A percentile compares a stretch with the other conserved stretches of the same genome.
Conservation (phyloP, 2,888 invertebrate species). For the Pemphredon lugubris region DNA sequence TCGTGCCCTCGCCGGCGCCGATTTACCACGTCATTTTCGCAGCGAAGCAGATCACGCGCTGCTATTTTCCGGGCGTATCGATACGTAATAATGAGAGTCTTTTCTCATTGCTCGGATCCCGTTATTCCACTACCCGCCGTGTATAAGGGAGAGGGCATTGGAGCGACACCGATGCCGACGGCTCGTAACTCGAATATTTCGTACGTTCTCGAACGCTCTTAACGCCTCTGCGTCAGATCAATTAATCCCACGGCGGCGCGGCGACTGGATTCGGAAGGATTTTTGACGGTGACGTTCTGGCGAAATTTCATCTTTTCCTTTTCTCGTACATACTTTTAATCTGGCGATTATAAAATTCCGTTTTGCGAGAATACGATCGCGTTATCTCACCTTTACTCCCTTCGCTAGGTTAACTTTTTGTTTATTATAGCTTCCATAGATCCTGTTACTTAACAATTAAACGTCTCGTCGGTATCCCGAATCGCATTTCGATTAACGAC, state of each 20-base stretch:
- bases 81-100: slow-evolving; percentile 78
- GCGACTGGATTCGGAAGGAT: slow-evolving; percentile 17
- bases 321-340: too few species aligned
- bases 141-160: slow-evolving; percentile 4
- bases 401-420: too few species aligned
- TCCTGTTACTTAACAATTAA: too few species aligned
- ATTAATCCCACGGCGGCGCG: slow-evolving; percentile 41
- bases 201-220: slow-evolving; percentile 11
- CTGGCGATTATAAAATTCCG: too few species aligned
- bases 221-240: slow-evolving; percentile 38
- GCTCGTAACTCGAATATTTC: slow-evolving; percentile 41
- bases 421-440: too few species aligned
- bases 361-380: too few species aligned
- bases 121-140: slow-evolving; percentile 14
- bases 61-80: slow-evolving; percentile 75
- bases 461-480: too few species aligned
- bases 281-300: slow-evolving; percentile 8
- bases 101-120: slow-evolving; percentile 64
- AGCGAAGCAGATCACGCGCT: slow-evolving; percentile 36
- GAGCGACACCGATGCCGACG: slow-evolving; percentile 13
- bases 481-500: too few species aligned
- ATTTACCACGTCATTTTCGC: slow-evolving; percentile 42
- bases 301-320: too few species aligned
- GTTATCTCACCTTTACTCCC: too few species aligned
- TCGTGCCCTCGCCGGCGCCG: slow-evolving; percentile 25